Evolutionary conservation across 2,113 vertebrate genomes (phyloP).

Genomic region (Alces alces): DNA sequence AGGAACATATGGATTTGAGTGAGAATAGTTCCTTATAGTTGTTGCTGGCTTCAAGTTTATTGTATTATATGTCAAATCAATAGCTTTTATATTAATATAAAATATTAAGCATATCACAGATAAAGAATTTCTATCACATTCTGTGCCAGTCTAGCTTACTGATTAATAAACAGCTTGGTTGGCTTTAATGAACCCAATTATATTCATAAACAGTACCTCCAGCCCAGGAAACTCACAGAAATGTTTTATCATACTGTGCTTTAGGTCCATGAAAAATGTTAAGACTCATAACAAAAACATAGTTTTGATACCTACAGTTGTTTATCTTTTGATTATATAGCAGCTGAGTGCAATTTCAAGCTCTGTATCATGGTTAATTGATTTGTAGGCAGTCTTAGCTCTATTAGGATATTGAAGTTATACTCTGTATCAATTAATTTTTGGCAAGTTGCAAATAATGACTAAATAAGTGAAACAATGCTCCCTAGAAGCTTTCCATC

Average conservation of each 20-base stretch:
- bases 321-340: constrained; percentile 26
- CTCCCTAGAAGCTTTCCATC: not conserved
- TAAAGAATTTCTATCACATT: constrained; percentile 66
- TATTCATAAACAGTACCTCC: constrained; percentile 63
- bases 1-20: not conserved
- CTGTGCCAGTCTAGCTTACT: constrained; percentile 58
- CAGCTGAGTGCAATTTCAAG: constrained; percentile 29
- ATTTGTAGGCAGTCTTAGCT: constrained; percentile 27
- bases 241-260: constrained; percentile 18
- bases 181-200: constrained; percentile 71
- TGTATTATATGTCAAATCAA: constrained; percentile 53
- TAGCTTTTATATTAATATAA: constrained; percentile 61
- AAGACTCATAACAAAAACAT: not conserved
- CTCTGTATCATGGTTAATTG: constrained; percentile 35
- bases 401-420: constrained; percentile 23
- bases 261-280: constrained; percentile 15
- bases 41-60: constrained; percentile 60
- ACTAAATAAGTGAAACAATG: not conserved
- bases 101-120: constrained; percentile 69
- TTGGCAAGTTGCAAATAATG: constrained; percentile 42
- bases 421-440: constrained; percentile 31
- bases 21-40: constrained; percentile 5
- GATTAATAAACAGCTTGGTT: constrained; percentile 71
- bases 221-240: constrained; percentile 31
- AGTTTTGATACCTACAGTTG: not conserved